Evolutionary conservation across 2,113 vertebrate species (phyloP).

Genomic region (Oreotrochilus melanogaster): DNA sequence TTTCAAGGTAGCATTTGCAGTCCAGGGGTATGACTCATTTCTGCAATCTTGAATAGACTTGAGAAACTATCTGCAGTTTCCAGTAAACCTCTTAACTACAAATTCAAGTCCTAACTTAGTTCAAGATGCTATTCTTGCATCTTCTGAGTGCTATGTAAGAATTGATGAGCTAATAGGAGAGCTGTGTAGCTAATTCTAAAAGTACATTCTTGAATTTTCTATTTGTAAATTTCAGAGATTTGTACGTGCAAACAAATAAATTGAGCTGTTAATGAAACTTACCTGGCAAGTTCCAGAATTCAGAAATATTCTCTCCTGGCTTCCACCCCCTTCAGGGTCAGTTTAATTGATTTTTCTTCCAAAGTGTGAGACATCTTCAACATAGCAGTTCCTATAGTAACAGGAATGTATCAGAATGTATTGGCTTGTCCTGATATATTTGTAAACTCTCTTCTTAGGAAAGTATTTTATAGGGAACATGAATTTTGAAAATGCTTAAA

Average conservation of each 20-base stretch:
- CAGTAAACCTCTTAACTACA: neutral
- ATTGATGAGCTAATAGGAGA: neutral
- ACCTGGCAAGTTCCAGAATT: neutral
- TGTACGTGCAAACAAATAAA: neutral
- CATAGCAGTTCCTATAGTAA: neutral
- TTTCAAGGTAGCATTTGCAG: constrained; percentile 1
- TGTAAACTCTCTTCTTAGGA: neutral
- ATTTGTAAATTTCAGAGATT: neutral
- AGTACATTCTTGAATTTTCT: neutral
- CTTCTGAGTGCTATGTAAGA: neutral
- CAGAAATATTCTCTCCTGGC: neutral
- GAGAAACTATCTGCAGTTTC: neutral
- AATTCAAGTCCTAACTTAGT: neutral
- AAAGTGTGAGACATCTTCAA: neutral
- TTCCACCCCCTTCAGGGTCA: neutral
- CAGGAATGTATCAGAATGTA: neutral
- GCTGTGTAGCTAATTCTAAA: neutral
- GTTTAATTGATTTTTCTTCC: neutral
- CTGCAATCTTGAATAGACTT: constrained; percentile 17
- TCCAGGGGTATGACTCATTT: neutral
- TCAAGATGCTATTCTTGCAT: neutral
- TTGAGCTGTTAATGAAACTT: neutral
- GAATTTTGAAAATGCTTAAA: neutral
- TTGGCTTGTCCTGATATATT: neutral
- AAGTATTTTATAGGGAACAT: neutral